Evolutionary conservation across 1,140 invertebrate genomes (phyloP).

Genomic region (Dendroctonus valens): DNA sequence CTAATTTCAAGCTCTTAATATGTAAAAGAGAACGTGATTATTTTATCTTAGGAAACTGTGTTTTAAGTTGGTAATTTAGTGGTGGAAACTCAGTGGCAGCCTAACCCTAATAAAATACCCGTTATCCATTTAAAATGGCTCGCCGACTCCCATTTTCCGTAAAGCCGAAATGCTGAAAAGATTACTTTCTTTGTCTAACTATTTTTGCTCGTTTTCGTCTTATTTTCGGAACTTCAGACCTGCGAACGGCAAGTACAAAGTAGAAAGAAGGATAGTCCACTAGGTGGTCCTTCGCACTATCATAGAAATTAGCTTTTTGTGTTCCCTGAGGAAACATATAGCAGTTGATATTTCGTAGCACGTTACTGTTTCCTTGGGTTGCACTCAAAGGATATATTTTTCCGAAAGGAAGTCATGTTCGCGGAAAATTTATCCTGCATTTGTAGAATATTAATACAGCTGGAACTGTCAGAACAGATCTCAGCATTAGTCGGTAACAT

Average conservation of each 20-base stretch:
- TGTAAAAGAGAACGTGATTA: too few species aligned
- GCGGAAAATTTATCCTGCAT: too few species aligned
- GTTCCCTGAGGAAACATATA: slow-evolving; percentile 13
- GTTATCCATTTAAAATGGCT: slow-evolving; percentile 16
- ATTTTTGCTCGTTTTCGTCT: slow-evolving; percentile 13
- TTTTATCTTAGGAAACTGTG: too few species aligned
- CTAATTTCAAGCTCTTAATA: too few species aligned
- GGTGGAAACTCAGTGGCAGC: too few species aligned
- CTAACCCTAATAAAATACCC: too few species aligned
- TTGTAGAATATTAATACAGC: too few species aligned
- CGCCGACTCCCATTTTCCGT: slow-evolving; percentile 18
- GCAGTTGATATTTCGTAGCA: slow-evolving; percentile 7
- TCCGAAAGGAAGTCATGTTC: too few species aligned
- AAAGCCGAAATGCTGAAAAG: slow-evolving; percentile 17
- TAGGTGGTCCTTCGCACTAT: slow-evolving; percentile 19
- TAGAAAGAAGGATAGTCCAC: slow-evolving; percentile 18
- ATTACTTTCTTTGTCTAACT: slow-evolving; percentile 15
- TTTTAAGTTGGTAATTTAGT: too few species aligned
- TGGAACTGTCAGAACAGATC: too few species aligned
- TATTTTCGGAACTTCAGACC: slow-evolving; percentile 14
- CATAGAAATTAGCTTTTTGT: slow-evolving; percentile 25
- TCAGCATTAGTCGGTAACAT: too few species aligned
- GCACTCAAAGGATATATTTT: too few species aligned
- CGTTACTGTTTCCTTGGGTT: not conserved
- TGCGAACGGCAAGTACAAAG: slow-evolving; percentile 14